Conservation (phyloP, 1,140 invertebrate species). For the Coenobita brevimanus region DNA sequence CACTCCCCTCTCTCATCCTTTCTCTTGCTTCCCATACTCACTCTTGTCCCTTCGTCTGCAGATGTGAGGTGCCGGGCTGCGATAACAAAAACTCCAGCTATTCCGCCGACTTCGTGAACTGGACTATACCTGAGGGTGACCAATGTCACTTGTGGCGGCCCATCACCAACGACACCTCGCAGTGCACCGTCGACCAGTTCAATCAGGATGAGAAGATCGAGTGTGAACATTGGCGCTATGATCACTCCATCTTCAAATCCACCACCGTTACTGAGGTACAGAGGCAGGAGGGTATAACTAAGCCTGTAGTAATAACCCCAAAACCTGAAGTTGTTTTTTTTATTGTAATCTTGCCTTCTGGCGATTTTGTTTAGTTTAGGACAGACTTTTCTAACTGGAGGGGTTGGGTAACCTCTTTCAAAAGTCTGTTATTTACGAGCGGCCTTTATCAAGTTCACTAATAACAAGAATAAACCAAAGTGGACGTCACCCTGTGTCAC, state of each 20-base stretch:
- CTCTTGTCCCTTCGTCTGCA: background rate
- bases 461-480: background rate
- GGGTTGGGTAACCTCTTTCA: too few relatives aligned
- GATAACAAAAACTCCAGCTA: constrained; percentile 28
- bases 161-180: background rate
- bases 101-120: constrained; percentile 32
- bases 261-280: constrained; percentile 64
- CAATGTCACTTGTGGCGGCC: background rate
- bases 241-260: constrained; percentile 48
- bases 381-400: too few relatives aligned
- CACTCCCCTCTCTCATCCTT: too few relatives aligned
- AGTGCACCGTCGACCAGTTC: constrained; percentile 30
- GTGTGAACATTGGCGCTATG: constrained; percentile 55
- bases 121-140: constrained; percentile 26
- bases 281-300: background rate
- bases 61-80: constrained; percentile 57
- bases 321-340: background rate
- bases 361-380: too few relatives aligned
- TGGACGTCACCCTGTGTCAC: background rate
- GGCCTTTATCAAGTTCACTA: background rate
- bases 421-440: too few relatives aligned
- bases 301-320: background rate
- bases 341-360: too few relatives aligned
- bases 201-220: background rate
- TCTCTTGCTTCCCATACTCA: too few relatives aligned